Evolutionary conservation across 2,113 vertebrate genomes (phyloP).

Genomic region (Trinectes maculatus): DNA sequence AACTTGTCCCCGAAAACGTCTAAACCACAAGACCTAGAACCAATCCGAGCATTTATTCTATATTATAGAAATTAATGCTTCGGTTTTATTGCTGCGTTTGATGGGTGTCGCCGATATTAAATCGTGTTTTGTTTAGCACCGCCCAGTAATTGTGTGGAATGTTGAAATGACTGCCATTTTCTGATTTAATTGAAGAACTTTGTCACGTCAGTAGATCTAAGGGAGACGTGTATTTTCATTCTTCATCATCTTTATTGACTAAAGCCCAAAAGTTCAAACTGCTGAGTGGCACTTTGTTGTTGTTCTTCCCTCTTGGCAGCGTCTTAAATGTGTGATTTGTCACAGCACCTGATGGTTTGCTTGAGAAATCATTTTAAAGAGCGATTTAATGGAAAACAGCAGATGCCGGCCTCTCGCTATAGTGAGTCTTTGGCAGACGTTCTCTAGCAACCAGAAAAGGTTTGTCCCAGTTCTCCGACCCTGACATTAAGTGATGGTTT

Average conservation of each 20-base stretch:
- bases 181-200: background rate
- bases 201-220: background rate
- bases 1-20: constrained; percentile 8
- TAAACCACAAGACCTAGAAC: background rate
- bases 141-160: too few species aligned
- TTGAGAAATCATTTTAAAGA: constrained; percentile 19
- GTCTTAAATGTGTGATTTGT: background rate
- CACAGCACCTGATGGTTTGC: background rate
- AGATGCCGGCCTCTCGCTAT: constrained; percentile 15
- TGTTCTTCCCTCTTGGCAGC: background rate
- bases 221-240: background rate
- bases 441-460: constrained; percentile 51
- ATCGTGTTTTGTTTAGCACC: background rate
- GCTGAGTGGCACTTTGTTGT: background rate
- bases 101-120: background rate
- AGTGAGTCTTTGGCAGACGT: constrained; percentile 1
- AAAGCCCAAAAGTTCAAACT: background rate
- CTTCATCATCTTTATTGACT: background rate
- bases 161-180: background rate
- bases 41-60: background rate
- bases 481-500: constrained; percentile 59
- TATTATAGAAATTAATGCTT: background rate
- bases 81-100: background rate
- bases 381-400: constrained; percentile 14
- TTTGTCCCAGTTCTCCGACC: constrained; percentile 37